These are phyloP conservation scores for Monodelphis domestica DNA, from an alignment of 2,797 vertebrate genomes.

Conservation along the genomic window DNA sequence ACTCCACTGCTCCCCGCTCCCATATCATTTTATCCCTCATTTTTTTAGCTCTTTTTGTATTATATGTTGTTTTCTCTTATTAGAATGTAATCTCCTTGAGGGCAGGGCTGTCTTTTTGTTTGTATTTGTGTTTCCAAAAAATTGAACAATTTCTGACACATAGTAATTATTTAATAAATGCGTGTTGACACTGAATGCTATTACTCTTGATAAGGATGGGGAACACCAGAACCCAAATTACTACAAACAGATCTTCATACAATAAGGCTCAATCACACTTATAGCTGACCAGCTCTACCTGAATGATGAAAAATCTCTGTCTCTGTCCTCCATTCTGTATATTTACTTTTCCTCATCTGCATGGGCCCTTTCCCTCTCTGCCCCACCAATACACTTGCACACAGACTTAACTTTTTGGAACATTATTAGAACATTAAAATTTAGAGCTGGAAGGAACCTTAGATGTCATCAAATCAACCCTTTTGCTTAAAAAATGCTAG, in stretches of 20 bases:
- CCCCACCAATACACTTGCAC: too few species aligned
- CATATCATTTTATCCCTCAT: background rate
- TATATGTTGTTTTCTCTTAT: background rate
- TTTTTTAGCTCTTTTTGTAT: background rate
- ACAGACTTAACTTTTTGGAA: background rate
- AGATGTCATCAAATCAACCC: background rate
- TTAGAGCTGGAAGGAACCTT: background rate
- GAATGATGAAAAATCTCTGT: background rate
- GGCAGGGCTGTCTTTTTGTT: background rate
- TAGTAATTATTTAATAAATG: background rate
- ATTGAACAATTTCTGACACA: background rate
- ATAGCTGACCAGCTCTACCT: background rate
- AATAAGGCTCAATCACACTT: background rate
- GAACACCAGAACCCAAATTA: background rate
- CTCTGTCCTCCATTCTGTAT: background rate
- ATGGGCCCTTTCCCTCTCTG: background rate
- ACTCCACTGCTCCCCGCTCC: background rate
- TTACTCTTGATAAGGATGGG: background rate
- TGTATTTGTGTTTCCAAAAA: background rate
- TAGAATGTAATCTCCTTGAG: background rate
- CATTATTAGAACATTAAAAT: background rate
- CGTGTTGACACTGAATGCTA: background rate
- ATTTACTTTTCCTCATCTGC: background rate
- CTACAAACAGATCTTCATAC: background rate
- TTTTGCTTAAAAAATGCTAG: background rate